Evolutionary conservation across 2,888 invertebrate species (phyloP).

Genomic region (Dysmachus trigonus): DNA sequence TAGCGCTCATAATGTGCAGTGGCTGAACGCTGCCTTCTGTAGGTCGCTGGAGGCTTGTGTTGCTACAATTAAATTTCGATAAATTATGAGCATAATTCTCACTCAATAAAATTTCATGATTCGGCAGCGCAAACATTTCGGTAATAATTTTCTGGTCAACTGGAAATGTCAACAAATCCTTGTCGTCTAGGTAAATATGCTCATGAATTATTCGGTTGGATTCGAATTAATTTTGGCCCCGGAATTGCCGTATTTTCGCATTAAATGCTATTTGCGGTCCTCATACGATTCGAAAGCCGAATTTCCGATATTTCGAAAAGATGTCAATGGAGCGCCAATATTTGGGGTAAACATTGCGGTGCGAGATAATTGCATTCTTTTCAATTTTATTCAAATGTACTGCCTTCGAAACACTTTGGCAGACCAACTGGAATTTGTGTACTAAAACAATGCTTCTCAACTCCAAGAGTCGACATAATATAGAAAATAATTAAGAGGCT

Average conservation of each 20-base stretch:
- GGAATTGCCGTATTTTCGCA: not conserved
- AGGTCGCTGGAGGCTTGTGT: constrained; percentile 44
- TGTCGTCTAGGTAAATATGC: not conserved
- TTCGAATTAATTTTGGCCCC: not conserved
- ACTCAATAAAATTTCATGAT: constrained; percentile 32
- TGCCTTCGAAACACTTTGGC: not conserved
- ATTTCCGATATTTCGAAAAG: not conserved
- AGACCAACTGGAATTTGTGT: not conserved
- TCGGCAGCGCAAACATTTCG: constrained; percentile 5
- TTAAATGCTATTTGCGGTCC: not conserved
- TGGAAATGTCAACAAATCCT: constrained; percentile 10
- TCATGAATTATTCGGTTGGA: not conserved
- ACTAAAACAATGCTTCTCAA: not conserved
- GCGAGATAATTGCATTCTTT: not conserved
- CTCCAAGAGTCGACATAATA: not conserved
- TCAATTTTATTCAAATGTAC: not conserved
- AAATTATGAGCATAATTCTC: constrained; percentile 26
- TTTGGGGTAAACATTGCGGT: not conserved
- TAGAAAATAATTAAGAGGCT: not conserved
- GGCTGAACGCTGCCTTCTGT: constrained; percentile 36
- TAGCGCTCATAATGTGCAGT: constrained; percentile 46
- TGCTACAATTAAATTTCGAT: constrained; percentile 44
- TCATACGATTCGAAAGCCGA: not conserved
- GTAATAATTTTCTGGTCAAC: constrained; percentile 26
- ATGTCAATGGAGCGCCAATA: not conserved